Evolutionary conservation across 1,140 invertebrate genomes (phyloP).

Genomic region (Pseudoatta argentina): DNA sequence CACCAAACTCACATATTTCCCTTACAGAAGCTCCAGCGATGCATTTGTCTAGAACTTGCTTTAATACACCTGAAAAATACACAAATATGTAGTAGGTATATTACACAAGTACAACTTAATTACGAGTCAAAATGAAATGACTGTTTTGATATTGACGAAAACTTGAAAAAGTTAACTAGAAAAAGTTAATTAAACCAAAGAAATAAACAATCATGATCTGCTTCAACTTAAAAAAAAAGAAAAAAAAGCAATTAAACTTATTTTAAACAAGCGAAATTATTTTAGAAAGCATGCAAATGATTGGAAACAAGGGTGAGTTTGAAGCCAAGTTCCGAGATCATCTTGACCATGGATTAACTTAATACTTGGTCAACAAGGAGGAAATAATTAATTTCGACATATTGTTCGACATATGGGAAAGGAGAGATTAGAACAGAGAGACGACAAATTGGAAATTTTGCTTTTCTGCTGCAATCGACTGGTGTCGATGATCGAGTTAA

Average conservation of each 20-base stretch:
- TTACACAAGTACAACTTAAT: too few relatives aligned
- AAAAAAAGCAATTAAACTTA: too few relatives aligned
- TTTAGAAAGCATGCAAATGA: too few relatives aligned
- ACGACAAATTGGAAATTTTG: neutral
- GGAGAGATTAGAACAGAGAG: neutral
- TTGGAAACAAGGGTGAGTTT: too few relatives aligned
- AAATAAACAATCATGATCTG: too few relatives aligned
- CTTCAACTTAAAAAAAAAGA: too few relatives aligned
- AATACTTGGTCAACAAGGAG: neutral
- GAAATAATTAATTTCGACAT: neutral
- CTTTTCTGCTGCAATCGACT: neutral
- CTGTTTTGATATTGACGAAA: too few relatives aligned
- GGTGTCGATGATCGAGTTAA: neutral
- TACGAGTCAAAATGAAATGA: too few relatives aligned
- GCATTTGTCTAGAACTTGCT: conserved; percentile 95
- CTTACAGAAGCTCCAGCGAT: conserved; percentile 94
- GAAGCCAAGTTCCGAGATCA: too few relatives aligned
- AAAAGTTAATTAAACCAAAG: neutral
- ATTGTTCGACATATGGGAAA: neutral
- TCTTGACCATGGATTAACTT: neutral
- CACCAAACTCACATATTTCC: conserved; percentile 97
- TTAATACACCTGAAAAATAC: conserved; percentile 92
- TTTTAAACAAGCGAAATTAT: too few relatives aligned
- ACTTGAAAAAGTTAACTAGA: neutral
- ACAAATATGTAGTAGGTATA: neutral